Conservation (phyloP, 2,797 vertebrate genomes). For the Chrysocyon brachyurus region DNA sequence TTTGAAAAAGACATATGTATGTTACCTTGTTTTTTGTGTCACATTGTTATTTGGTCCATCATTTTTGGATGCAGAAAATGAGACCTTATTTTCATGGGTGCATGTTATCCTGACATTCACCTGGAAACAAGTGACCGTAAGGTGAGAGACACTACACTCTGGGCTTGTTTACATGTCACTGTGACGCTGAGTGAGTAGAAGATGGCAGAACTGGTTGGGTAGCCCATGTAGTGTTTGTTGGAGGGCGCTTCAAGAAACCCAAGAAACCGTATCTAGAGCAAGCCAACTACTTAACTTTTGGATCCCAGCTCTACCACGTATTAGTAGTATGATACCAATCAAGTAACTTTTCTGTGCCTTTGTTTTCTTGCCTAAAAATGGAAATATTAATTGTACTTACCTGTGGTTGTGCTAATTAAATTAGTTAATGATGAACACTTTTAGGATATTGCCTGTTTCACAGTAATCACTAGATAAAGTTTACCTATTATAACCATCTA, state of each 20-base stretch:
- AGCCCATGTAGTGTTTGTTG: not conserved
- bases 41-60: not conserved
- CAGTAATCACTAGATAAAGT: not conserved
- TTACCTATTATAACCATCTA: not conserved
- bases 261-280: not conserved
- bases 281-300: not conserved
- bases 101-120: not conserved
- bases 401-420: not conserved
- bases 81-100: not conserved
- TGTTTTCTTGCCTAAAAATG: constrained; percentile 28
- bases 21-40: not conserved
- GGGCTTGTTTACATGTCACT: not conserved
- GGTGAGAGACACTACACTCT: not conserved
- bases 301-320: not conserved
- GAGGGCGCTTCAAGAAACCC: not conserved
- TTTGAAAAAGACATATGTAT: not conserved
- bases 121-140: not conserved
- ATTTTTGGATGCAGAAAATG: constrained; percentile 19
- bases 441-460: not conserved
- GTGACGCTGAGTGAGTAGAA: not conserved
- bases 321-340: not conserved
- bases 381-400: not conserved
- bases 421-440: not conserved
- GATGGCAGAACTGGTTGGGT: not conserved
- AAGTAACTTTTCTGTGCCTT: not conserved